Percentiles rank a stretch among this genome's conserved stretches.
Conservation (phyloP, 2,888 invertebrate species). For the Amitus sp. region DNA sequence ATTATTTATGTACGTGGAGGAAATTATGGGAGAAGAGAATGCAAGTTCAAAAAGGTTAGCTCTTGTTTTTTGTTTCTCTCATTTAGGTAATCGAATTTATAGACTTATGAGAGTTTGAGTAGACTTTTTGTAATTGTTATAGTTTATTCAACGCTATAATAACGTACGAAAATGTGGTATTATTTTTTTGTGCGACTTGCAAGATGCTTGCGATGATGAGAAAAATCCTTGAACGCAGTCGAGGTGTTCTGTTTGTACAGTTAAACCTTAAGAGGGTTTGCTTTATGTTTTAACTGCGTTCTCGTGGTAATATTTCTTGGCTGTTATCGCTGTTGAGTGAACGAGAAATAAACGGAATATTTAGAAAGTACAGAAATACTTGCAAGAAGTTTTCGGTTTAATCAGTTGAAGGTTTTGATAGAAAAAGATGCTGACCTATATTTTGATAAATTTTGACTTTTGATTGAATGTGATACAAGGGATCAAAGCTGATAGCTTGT, state of each 20-base stretch:
- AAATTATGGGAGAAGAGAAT: neutral
- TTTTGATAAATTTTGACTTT: neutral
- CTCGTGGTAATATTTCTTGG: slow-evolving; percentile 8
- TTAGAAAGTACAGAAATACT: slow-evolving; percentile 9
- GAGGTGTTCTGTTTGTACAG: slow-evolving; percentile 34
- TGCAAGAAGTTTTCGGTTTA: slow-evolving; percentile 15
- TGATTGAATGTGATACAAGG: slow-evolving; percentile 1
- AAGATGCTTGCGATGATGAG: slow-evolving; percentile 22
- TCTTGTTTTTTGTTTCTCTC: slow-evolving; percentile 8
- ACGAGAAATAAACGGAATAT: slow-evolving; percentile 18
- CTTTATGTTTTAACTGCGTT: slow-evolving; percentile 32
- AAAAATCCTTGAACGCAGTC: slow-evolving; percentile 20
- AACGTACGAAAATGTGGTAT: no score
- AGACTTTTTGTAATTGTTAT: slow-evolving; percentile 30
- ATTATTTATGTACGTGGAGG: neutral
- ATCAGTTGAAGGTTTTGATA: neutral
- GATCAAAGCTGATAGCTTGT: slow-evolving; percentile 40
- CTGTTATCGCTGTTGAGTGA: slow-evolving; percentile 21
- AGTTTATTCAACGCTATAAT: no score
- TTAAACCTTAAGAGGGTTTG: slow-evolving; percentile 30
- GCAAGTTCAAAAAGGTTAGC: no score
- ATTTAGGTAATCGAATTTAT: slow-evolving; percentile 2
- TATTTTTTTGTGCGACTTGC: slow-evolving; percentile 20
- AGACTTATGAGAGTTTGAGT: slow-evolving; percentile 20
- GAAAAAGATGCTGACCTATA: neutral